Evolutionary conservation across 2,113 vertebrate genomes (phyloP), one percentile per base, ranked within the genome.

Genomic region (Camelus bactrianus): DNA sequence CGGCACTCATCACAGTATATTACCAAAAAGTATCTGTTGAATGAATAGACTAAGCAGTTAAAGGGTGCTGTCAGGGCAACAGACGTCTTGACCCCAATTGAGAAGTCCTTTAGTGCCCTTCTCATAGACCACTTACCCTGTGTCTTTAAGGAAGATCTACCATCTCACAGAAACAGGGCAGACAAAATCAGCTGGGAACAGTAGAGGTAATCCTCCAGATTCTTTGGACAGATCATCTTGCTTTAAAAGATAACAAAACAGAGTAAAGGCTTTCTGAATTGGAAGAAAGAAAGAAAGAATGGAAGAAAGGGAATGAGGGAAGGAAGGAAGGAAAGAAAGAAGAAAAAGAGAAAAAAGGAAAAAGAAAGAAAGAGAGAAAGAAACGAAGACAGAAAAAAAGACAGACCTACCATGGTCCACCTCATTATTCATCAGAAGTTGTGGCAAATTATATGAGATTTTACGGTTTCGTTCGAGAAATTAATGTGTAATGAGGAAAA

Each of bases 201-300:
- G 3, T 46, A 62, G 24, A 60, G 65, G 69, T 56, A 67, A 80
- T 90, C 72, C 92, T 54, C 42, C 62, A 76, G 46, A 92, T 77
- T 92, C 22, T 83, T 89, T 85, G 65, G 50, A 67, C 69, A 95
- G 30, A 88, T 65, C 80, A 88, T 56, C 70, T 84, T 90, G 4
- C 38, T 93, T 46, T 86, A 76, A 46, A 82, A 89, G 13, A 93
- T 46, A 95, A 85, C 56, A 58, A 92, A 89, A 94, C 19, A 81
- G 73, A 93, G 86, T 54, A 75, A 64, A 73, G 30, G 0, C 26
- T 87, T 80, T 92, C 70, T 56, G 52, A 76, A 85, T 93, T 54
- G 35, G 24, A 35, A 79, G 15, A 73, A 13, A 72, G 42, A 72
- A 42, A 42, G 38, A 42, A 42, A 42, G 38, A 42, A 42, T 42